Evolutionary conservation across 2,797 vertebrate genomes (phyloP).

Genomic region (Falco concolor): DNA sequence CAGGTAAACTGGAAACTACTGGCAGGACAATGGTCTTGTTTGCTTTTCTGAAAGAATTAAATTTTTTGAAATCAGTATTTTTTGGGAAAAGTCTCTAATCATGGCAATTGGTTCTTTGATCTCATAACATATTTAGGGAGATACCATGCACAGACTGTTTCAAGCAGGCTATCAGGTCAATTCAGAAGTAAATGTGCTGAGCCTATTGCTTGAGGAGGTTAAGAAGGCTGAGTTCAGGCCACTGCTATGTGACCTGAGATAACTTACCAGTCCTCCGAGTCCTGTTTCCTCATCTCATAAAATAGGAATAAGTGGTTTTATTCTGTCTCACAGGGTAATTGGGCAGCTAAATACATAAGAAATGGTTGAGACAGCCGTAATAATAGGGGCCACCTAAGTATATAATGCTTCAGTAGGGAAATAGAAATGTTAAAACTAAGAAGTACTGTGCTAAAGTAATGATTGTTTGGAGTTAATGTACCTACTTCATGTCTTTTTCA

Average conservation of each 20-base stretch:
- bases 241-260: neutral
- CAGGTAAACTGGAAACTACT: neutral
- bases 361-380: neutral
- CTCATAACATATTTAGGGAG: neutral
- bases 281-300: neutral
- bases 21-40: neutral
- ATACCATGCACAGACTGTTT: neutral
- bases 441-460: neutral
- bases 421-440: neutral
- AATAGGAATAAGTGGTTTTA: neutral
- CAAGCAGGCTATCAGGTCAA: neutral
- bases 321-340: neutral
- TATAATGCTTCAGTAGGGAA: slow-evolving; percentile 12
- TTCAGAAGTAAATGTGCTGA: neutral
- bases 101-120: neutral
- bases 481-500: neutral
- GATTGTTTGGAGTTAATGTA: slow-evolving; percentile 36
- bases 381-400: neutral
- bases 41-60: neutral
- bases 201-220: neutral
- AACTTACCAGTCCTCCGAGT: neutral
- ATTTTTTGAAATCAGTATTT: neutral
- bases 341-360: neutral
- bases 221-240: neutral
- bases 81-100: neutral